Conservation (phyloP, 2,888 invertebrate species). For the Argyra leucocephala region DNA sequence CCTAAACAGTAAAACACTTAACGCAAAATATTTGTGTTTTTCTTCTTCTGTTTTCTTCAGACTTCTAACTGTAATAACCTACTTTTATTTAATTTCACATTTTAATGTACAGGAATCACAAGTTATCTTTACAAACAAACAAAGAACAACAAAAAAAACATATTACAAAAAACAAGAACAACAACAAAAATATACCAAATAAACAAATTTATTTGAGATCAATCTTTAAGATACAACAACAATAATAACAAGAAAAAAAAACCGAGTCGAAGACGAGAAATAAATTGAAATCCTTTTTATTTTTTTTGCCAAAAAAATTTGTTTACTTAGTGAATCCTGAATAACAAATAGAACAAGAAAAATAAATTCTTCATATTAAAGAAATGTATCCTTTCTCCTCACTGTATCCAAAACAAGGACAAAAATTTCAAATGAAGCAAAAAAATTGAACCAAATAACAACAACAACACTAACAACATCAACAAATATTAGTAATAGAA, state of each 20-base stretch:
- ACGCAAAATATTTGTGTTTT: too few species aligned
- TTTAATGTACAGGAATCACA: background rate
- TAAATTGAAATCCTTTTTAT: background rate
- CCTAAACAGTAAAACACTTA: too few species aligned
- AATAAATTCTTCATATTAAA: too few species aligned
- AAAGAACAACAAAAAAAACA: background rate
- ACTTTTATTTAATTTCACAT: background rate
- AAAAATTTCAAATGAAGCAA: too few species aligned
- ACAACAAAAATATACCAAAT: background rate
- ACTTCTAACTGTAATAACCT: background rate
- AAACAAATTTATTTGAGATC: conserved; percentile 6
- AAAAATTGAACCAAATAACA: too few species aligned
- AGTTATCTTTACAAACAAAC: background rate
- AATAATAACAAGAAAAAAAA: background rate
- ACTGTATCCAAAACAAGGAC: background rate
- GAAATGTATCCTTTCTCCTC: too few species aligned
- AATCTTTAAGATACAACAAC: background rate
- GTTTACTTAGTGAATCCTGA: background rate
- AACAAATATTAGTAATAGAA: too few species aligned
- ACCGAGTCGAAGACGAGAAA: background rate
- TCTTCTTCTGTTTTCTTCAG: too few species aligned
- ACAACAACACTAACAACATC: too few species aligned
- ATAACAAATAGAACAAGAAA: too few species aligned
- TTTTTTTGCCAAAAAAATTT: background rate
- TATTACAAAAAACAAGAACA: background rate